A percentile compares a stretch with the other conserved stretches of the same genome.
Evolutionary conservation across 2,888 invertebrate species (phyloP).

Genomic region (Leucophora obtusa): DNA sequence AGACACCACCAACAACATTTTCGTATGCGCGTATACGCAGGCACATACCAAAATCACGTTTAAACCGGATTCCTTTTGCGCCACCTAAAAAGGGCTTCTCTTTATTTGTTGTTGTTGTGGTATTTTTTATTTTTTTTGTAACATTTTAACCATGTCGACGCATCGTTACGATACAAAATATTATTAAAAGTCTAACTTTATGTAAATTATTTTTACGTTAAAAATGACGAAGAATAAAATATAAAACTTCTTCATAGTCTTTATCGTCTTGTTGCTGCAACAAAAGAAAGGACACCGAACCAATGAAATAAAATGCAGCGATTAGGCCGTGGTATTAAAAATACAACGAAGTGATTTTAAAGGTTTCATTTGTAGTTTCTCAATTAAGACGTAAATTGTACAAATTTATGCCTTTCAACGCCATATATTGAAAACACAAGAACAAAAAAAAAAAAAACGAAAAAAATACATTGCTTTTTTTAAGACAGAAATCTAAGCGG

Average conservation of each 20-base stretch:
- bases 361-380: constrained; percentile 66
- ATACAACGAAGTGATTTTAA: constrained; percentile 60
- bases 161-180: constrained; percentile 64
- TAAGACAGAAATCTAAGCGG: constrained; percentile 51
- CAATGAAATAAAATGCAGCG: constrained; percentile 61
- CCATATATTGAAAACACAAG: constrained; percentile 42
- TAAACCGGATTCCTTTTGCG: constrained; percentile 63
- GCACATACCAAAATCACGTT: constrained; percentile 44
- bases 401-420: constrained; percentile 68
- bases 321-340: constrained; percentile 38
- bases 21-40: neutral
- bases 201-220: constrained; percentile 60
- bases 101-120: constrained; percentile 15
- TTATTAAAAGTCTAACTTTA: constrained; percentile 63
- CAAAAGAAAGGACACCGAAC: constrained; percentile 33
- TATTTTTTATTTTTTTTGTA: constrained; percentile 28
- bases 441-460: constrained; percentile 5
- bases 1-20: constrained; percentile 51
- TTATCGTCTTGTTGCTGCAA: neutral
- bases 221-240: constrained; percentile 15
- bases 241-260: constrained; percentile 53
- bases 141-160: constrained; percentile 55
- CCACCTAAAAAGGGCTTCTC: constrained; percentile 63
- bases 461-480: constrained; percentile 21
- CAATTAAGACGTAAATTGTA: constrained; percentile 71